phyloP scores from a whole-genome alignment of 2,113 vertebrate species.

The Pontoporia blainvillei region DNA sequence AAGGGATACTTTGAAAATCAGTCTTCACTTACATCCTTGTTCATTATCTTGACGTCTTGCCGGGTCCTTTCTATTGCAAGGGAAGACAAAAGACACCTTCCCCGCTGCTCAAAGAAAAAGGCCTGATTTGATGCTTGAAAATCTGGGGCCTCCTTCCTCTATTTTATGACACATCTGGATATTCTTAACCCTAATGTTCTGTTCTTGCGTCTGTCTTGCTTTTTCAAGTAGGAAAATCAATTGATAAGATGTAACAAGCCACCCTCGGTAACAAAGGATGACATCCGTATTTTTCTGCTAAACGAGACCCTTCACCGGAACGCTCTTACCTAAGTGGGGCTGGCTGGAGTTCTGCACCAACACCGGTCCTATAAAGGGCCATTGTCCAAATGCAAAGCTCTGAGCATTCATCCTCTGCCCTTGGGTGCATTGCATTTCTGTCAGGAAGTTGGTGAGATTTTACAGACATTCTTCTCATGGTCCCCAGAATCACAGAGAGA shows the following conservation, averaged over 20 bases:
- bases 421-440: background rate
- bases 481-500: background rate
- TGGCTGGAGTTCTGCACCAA: background rate
- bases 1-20: background rate
- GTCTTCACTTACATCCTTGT: background rate
- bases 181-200: background rate
- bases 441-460: background rate
- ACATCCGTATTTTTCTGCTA: background rate
- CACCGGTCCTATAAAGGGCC: background rate
- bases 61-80: background rate
- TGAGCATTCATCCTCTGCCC: background rate
- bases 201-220: background rate
- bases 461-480: background rate
- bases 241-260: background rate
- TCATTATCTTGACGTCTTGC: background rate
- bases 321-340: background rate
- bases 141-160: background rate
- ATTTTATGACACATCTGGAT: background rate
- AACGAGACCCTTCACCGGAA: background rate
- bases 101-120: conserved; percentile 4
- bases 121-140: background rate
- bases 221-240: conserved; percentile 9
- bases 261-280: background rate
- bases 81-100: conserved; percentile 10
- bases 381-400: background rate